phyloP scores from a whole-genome alignment of 2,888 invertebrate species.

The Apotomis turbidana region DNA sequence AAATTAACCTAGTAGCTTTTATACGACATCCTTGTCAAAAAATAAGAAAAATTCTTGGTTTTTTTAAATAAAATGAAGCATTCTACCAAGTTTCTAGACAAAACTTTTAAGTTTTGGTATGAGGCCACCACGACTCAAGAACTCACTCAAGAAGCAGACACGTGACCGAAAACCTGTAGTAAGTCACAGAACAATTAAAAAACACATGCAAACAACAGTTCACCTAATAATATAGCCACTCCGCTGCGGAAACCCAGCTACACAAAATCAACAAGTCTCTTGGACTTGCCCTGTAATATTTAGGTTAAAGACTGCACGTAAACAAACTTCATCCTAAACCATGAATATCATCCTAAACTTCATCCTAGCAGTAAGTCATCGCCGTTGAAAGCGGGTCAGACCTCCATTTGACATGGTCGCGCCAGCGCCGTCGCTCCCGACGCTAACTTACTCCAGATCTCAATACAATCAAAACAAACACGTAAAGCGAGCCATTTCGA shows the following conservation, averaged over 20 bases:
- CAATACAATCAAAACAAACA: slow-evolving; percentile 5
- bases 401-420: slow-evolving; percentile 29
- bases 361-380: slow-evolving; percentile 31
- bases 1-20: too few species aligned
- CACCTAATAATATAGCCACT: not conserved
- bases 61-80: too few species aligned
- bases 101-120: too few species aligned
- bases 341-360: too few species aligned
- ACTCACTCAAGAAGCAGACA: too few species aligned
- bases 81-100: too few species aligned
- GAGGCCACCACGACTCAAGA: too few species aligned
- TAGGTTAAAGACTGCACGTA: slow-evolving; percentile 5
- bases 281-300: slow-evolving; percentile 8
- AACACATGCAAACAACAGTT: too few species aligned
- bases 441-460: not conserved
- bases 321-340: slow-evolving; percentile 31
- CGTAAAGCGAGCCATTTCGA: slow-evolving; percentile 2
- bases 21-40: too few species aligned
- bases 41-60: too few species aligned
- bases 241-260: not conserved
- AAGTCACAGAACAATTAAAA: too few species aligned
- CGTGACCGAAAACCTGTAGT: too few species aligned
- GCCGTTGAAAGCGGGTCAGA: slow-evolving; percentile 17
- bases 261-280: not conserved
- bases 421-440: not conserved